Evolutionary conservation across 2,113 vertebrate species (phyloP), one percentile per base, ranked within the genome.

Genomic region (Albula glossodonta): DNA sequence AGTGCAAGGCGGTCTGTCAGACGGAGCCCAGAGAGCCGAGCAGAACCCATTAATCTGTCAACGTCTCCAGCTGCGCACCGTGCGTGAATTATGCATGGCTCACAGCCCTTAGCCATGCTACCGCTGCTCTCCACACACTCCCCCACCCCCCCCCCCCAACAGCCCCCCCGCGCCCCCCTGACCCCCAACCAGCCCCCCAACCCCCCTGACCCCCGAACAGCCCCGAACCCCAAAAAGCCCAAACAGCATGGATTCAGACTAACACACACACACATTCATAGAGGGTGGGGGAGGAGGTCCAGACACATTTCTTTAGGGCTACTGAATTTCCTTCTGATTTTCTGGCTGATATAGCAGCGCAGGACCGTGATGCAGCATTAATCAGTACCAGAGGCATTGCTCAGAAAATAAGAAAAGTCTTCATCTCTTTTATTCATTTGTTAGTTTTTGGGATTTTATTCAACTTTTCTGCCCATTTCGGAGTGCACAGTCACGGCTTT

Each of bases 31-130:
- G 78, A 51, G 78, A 5, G 25, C 78, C 13, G 80, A 4, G 13
- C 19, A 11, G 49, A 81, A n/a, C n/a, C 80, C 51, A 51, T 81
- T 53, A 81, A 52, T 52, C 50, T 53, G 50, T 11, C 79, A 51
- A 51, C 48, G 17, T 41, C 41, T 22, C 49, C 80, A 10, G 8
- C 49, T 50, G 17, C 17, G 49, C 8, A 19, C 80, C 51, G 5
- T 19, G 5, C n/a, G 25, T 81, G 80, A 81, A 81, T 81, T 81
- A 81, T 81, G 80, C 22, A 81, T 81, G 19, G 2, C 19, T 81
- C 53, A 22, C 19, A 53, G 17, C 51, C 4, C 19, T 53, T 41
- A 41, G 31, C 31, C 31, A 41, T 1, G 31, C 31, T 41, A 1
- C 31, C 31, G 31, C 31, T 41, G 31, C 31, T 41, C 31, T 41